Percentiles rank a stretch among this genome's conserved stretches.
phyloP scores from a whole-genome alignment of 2,888 invertebrate genomes.

The Zonitis immaculata region DNA sequence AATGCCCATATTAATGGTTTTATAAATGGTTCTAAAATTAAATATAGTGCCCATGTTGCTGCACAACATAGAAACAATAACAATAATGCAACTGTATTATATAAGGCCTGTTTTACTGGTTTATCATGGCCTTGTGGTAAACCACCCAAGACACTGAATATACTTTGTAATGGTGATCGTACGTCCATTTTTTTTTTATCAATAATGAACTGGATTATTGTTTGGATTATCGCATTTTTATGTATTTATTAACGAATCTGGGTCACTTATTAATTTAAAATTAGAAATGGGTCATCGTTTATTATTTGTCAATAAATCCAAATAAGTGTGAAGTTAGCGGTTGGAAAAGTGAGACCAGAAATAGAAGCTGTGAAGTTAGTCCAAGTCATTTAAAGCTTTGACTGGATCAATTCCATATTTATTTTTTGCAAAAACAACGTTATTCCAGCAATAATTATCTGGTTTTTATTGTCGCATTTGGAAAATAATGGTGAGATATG shows the following conservation, averaged over 20 bases:
- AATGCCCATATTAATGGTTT: conserved; percentile 94
- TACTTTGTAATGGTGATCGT: conserved; percentile 61
- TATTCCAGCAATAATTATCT: too few species aligned
- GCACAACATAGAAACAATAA: conserved; percentile 64
- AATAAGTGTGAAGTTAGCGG: too few species aligned
- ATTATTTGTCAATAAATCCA: too few species aligned
- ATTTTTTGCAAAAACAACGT: too few species aligned
- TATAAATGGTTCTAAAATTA: conserved; percentile 86
- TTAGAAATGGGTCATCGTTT: neutral
- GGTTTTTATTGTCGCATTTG: too few species aligned
- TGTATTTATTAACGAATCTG: too few species aligned
- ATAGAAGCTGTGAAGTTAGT: too few species aligned
- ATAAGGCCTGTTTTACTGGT: conserved; percentile 87
- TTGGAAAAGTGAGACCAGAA: too few species aligned
- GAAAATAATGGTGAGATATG: too few species aligned
- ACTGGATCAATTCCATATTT: too few species aligned
- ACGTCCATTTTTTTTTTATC: conserved; percentile 39
- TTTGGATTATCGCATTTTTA: neutral
- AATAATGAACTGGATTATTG: neutral
- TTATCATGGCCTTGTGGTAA: conserved; percentile 77
- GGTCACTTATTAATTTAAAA: too few species aligned
- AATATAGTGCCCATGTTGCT: conserved; percentile 72
- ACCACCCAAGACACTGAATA: conserved; percentile 63
- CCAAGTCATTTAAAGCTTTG: too few species aligned
- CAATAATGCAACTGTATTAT: conserved; percentile 80